These are phyloP conservation scores for Delia radicum DNA, from an alignment of 1,140 invertebrate genomes.

Conservation along the genomic window DNA sequence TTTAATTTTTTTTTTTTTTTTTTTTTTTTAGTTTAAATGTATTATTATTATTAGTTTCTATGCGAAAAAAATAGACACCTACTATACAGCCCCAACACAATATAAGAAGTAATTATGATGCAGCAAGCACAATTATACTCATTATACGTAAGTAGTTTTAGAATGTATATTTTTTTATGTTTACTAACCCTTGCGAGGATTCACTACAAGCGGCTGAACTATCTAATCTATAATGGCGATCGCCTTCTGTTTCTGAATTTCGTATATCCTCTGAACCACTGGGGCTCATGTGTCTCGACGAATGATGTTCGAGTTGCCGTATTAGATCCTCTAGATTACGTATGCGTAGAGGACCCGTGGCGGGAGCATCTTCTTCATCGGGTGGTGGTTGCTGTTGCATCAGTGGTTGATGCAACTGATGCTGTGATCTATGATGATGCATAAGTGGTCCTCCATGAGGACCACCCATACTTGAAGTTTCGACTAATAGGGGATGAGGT, in stretches of 20 bases:
- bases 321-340: slow-evolving; percentile 89
- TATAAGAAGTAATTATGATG: slow-evolving; percentile 16
- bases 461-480: slow-evolving; percentile 35
- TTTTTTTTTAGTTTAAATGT: not conserved
- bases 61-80: slow-evolving; percentile 20
- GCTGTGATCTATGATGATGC: slow-evolving; percentile 53
- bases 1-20: not conserved
- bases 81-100: slow-evolving; percentile 24
- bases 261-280: slow-evolving; percentile 88
- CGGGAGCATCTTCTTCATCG: slow-evolving; percentile 70
- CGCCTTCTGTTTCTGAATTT: slow-evolving; percentile 87
- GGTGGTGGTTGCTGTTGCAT: slow-evolving; percentile 38
- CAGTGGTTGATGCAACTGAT: slow-evolving; percentile 50
- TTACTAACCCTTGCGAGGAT: slow-evolving; percentile 69
- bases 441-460: slow-evolving; percentile 40
- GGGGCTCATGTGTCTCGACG: slow-evolving; percentile 82
- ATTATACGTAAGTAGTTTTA: slow-evolving; percentile 12
- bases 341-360: slow-evolving; percentile 77
- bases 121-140: slow-evolving; percentile 25
- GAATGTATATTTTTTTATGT: not conserved
- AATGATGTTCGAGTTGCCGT: slow-evolving; percentile 85
- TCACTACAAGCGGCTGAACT: slow-evolving; percentile 75
- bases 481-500: slow-evolving; percentile 55
- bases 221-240: slow-evolving; percentile 83
- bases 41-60: slow-evolving; percentile 22